Percentiles rank a stretch among this genome's conserved stretches.
Conservation (phyloP, 2,888 invertebrate genomes). For the Nesidiocoris tenuis region DNA sequence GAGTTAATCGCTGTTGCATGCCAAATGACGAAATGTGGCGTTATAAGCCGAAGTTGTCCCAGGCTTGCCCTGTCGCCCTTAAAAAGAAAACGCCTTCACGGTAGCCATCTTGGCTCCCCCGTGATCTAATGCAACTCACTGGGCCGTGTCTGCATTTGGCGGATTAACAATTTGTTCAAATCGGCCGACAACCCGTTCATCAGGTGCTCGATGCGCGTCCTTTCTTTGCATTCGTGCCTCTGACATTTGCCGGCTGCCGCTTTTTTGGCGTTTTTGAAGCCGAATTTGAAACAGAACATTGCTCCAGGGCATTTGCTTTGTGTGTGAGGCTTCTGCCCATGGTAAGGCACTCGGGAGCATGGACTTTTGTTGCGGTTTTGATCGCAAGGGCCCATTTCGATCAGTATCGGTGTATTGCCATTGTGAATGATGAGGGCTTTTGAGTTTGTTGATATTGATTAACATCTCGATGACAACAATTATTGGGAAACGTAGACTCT, state of each 20-base stretch:
- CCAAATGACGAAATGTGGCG: too few species aligned
- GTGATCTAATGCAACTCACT: too few species aligned
- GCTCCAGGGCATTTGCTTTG: slow-evolving; percentile 22
- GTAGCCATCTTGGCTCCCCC: too few species aligned
- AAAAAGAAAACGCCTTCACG: too few species aligned
- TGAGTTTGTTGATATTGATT: too few species aligned
- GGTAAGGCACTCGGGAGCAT: neutral
- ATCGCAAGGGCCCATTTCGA: neutral
- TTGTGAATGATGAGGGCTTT: too few species aligned
- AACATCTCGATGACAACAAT: too few species aligned
- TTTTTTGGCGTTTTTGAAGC: slow-evolving; percentile 11
- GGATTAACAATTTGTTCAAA: slow-evolving; percentile 18
- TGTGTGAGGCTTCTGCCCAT: slow-evolving; percentile 9
- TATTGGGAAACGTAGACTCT: too few species aligned
- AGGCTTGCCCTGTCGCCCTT: too few species aligned
- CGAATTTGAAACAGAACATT: slow-evolving; percentile 7
- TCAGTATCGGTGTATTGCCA: too few species aligned
- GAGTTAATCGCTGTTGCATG: too few species aligned
- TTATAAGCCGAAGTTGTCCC: too few species aligned
- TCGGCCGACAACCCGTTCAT: slow-evolving; percentile 11
- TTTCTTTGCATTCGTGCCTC: neutral
- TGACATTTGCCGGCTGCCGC: neutral
- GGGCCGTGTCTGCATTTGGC: neutral
- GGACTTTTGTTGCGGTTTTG: neutral
- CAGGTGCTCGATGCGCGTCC: slow-evolving; percentile 10